Base-by-base conservation (phyloP, 2,797 vertebrate species). In the Hephaestus fuliginosus region DNA sequence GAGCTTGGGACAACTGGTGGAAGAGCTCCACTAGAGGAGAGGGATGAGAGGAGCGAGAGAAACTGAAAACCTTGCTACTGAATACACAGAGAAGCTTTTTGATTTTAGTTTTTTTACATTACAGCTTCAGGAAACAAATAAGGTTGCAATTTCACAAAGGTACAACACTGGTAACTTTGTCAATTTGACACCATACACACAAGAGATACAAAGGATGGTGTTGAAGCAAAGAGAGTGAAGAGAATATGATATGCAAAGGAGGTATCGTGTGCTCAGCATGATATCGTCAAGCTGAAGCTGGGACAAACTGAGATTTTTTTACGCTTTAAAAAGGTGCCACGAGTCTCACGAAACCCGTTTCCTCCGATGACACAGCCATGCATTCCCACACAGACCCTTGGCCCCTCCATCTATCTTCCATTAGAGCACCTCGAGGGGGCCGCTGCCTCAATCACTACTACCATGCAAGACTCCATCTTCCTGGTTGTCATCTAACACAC, bases 1-100 rank as follows among this genome's bases (percentile, higher is more conserved):
- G 95, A 81, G 98, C 98, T 94, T 98, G 97, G 30, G 98, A 98
- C 83, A 99, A 95, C 91, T 99, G 97, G 92, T 99, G 97, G 92
- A 99, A 99, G 81, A 97, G 95, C 68, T 98, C 97, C 49, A 93
- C 98, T 99, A 82, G 69, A 84, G 81, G 65, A 89, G 77, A 78
- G 55, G 55, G 49, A 72, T 2, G 1, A 63, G 75, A 84, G 14
- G 60, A 8, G 17, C 1, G 58, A 49, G 39, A 70, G 25, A 55
- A 58, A 55, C 5, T 5, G 2, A 51, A n/a, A 14, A 22, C n/a
- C 3, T 30, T 55, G 44, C 56, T 20, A 5, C 61, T 63, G 48
- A 51, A 56, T 7, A 22, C 36, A 20, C 1, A 48, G 1, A 48
- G 11, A 46, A 17, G 56, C 13, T 8, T 18, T 14, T 46, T 28